A percentile compares a stretch with the other conserved stretches of the same genome.
These are phyloP conservation scores for Chlorodrepanis virens DNA, from an alignment of 2,113 vertebrate genomes.

Conservation along the genomic window DNA sequence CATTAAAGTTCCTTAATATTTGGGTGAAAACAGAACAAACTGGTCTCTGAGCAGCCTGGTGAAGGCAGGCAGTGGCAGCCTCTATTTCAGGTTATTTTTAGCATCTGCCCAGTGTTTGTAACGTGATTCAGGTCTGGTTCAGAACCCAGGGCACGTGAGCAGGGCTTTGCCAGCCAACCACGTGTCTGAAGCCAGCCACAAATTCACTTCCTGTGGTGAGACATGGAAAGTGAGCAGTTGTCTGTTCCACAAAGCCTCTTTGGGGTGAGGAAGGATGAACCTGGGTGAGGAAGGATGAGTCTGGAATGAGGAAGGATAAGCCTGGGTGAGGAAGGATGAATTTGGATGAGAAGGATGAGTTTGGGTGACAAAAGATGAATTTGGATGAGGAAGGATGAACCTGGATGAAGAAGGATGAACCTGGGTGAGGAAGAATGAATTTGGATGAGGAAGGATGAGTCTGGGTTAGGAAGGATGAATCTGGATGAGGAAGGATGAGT, in stretches of 20 bases:
- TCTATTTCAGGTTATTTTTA: background rate
- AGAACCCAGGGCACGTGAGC: background rate
- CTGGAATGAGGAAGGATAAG: background rate
- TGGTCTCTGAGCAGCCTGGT: background rate
- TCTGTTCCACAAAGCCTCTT: background rate
- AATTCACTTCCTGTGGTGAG: background rate
- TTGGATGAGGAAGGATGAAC: rapidly evolving
- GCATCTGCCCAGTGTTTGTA: background rate
- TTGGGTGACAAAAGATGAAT: background rate
- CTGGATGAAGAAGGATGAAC: rapidly evolving
- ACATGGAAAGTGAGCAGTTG: background rate
- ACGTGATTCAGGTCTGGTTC: background rate
- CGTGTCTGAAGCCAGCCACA: background rate
- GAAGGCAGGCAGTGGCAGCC: background rate
- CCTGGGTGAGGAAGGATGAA: background rate
- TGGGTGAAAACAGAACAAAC: background rate
- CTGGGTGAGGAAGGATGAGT: background rate
- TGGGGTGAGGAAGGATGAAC: background rate
- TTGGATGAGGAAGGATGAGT: background rate
- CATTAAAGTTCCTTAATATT: background rate
- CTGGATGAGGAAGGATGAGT: background rate
- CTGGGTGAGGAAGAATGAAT: background rate
- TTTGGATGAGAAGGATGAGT: background rate
- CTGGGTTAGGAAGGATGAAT: background rate
- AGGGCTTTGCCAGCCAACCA: background rate